Base-by-base conservation (phyloP, 2,888 invertebrate genomes). In the Orthonychiurus folsomi region DNA sequence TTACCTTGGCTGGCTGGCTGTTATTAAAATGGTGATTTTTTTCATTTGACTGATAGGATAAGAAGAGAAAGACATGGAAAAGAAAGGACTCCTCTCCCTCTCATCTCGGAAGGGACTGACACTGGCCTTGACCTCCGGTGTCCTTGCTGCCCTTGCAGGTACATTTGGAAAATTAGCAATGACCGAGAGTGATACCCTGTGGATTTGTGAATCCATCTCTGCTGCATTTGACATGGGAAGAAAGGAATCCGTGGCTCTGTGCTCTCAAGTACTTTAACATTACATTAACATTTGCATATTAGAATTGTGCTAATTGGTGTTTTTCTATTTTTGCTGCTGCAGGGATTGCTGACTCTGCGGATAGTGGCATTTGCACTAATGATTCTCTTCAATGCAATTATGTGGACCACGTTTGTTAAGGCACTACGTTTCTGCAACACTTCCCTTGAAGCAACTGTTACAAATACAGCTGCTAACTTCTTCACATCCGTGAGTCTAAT, bases 371-470 rank as follows among this genome's bases (percentile, higher is more conserved):
- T 78, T 65, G 69, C 73, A 2, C 69, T 76, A 37, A 78, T 79
- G 73, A 74, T 79, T 66, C 64, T 77, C 1, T 75, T 76, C 63
- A 80, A 79, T 74, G 76, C 75, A 3, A 63, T 80, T 25, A 79
- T 80, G 80, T 79, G 79, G 78, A 77, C 77, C 9, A 75, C 77
- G 20, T 79, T 79, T 70, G 77, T 78, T 3, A 79, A 79, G 69
- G 78, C 79, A 0, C 73, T 80, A 21, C 75, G 77, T 28, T 73
- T 74, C 59, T 78, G 78, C 67, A 73, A 76, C 48, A 78, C 79
- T 18, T 76, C 79, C 18, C 68, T 80, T 21, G 78, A 79, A 65
- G 79, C 79, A 2, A 78, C 79, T 18, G 76, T 79, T 12, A 78
- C 76, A 48, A 80, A 79, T 67, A 79, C 79, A 54, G 78, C 79